Percentiles rank a stretch among this genome's conserved stretches.
phyloP scores from a whole-genome alignment of 2,888 invertebrate genomes.

The Drosophila ustulata region DNA sequence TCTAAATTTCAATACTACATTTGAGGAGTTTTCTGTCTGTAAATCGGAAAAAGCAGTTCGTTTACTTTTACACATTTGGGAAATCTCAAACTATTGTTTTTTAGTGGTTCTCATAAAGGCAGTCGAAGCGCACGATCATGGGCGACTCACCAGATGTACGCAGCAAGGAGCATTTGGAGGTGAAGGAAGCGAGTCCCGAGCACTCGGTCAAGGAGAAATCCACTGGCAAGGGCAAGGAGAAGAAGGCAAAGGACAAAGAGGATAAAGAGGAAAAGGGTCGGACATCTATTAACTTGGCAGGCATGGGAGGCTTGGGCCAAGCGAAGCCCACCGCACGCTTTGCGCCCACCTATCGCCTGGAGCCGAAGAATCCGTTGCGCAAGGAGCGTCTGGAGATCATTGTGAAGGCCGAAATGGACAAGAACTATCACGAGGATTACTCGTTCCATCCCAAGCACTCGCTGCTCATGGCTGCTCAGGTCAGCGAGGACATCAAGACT shows the following conservation, averaged over 20 bases:
- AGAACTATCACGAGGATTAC: constrained; percentile 74
- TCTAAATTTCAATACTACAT: background rate
- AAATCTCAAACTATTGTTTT: background rate
- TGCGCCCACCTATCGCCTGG: constrained; percentile 84
- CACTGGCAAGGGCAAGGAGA: constrained; percentile 18
- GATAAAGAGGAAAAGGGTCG: constrained; percentile 24
- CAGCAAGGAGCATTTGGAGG: constrained; percentile 34
- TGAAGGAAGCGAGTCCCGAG: constrained; percentile 31
- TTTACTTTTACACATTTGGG: constrained; percentile 1
- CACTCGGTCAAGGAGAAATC: constrained; percentile 42
- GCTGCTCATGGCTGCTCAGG: constrained; percentile 74
- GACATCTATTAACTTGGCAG: background rate
- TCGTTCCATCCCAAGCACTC: constrained; percentile 80
- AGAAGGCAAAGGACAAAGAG: constrained; percentile 33
- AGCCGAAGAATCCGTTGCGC: constrained; percentile 82
- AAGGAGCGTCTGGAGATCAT: constrained; percentile 82
- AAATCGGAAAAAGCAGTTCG: background rate
- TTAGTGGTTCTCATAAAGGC: background rate
- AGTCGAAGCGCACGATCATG: constrained; percentile 13
- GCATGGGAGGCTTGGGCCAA: constrained; percentile 10
- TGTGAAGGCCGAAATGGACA: constrained; percentile 81
- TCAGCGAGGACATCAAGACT: constrained; percentile 83
- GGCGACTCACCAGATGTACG: constrained; percentile 36
- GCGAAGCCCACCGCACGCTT: constrained; percentile 61
- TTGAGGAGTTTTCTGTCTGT: constrained; percentile 1